A percentile compares a stretch with the other conserved stretches of the same genome.
phyloP scores from a whole-genome alignment of 2,797 vertebrate genomes.

The Pangasius mekongensis region DNA sequence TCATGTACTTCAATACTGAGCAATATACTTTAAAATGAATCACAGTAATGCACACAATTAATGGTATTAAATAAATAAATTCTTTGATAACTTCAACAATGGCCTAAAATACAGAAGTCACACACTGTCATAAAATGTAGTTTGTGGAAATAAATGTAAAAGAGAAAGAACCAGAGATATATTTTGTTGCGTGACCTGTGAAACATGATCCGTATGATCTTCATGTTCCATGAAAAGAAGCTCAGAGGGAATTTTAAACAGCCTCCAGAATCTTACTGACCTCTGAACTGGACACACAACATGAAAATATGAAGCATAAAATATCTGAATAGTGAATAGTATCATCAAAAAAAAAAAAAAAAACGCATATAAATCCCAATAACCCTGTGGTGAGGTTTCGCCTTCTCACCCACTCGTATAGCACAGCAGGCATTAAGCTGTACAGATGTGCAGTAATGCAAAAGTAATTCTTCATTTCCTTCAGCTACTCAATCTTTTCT shows the following conservation, averaged over 20 bases:
- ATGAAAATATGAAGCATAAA: not conserved
- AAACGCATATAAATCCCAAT: not conserved
- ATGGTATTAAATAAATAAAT: not conserved
- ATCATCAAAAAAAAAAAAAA: not conserved
- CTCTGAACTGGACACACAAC: conserved; percentile 4
- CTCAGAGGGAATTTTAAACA: conserved; percentile 8
- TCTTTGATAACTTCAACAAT: not conserved
- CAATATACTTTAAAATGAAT: not conserved
- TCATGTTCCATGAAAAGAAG: not conserved
- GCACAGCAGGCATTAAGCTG: conserved; percentile 5
- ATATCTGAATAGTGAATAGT: not conserved
- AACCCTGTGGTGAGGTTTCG: conserved; percentile 8
- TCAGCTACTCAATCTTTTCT: not conserved
- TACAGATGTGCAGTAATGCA: conserved; percentile 26
- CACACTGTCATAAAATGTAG: not conserved
- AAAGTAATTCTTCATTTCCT: conserved; percentile 39
- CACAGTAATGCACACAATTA: not conserved
- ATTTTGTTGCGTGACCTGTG: not conserved
- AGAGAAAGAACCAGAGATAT: not conserved
- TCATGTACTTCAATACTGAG: not conserved
- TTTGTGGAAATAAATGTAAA: not conserved
- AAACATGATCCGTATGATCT: not conserved
- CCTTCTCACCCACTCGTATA: not conserved
- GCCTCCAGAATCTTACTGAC: not conserved
- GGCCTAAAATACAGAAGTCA: not conserved